Evolutionary conservation across 1,140 invertebrate species (phyloP).

Genomic region (Aporrectodea caliginosa): DNA sequence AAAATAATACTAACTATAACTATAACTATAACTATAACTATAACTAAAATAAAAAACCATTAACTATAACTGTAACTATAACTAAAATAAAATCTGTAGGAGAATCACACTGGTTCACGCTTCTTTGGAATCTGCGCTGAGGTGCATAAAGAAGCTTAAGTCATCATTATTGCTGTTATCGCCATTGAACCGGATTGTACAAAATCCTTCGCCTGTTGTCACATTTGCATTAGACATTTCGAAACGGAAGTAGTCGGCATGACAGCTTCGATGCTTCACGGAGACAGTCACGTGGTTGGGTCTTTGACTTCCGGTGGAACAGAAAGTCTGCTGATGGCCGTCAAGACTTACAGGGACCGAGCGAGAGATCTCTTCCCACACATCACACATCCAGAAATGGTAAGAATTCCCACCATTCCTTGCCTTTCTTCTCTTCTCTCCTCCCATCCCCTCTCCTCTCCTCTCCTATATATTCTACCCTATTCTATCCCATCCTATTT

Average conservation of each 20-base stretch:
- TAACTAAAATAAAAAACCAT: too few species aligned
- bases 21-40: too few species aligned
- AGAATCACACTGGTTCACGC: too few species aligned
- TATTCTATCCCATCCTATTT: too few species aligned
- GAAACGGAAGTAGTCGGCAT: constrained; percentile 94
- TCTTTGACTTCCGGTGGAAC: constrained; percentile 96
- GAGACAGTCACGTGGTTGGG: constrained; percentile 75
- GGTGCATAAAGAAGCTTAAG: too few species aligned
- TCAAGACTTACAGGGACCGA: constrained; percentile 73
- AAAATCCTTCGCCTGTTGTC: neutral
- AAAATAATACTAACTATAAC: too few species aligned
- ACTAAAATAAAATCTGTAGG: too few species aligned
- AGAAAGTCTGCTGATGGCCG: constrained; percentile 94
- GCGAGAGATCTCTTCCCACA: constrained; percentile 40
- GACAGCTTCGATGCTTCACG: constrained; percentile 78
- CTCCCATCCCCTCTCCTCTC: too few species aligned
- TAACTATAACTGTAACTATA: too few species aligned
- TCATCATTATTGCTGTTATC: too few species aligned
- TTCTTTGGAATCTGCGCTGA: too few species aligned
- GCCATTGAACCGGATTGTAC: neutral
- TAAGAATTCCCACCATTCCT: constrained; percentile 34
- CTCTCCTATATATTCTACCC: too few species aligned
- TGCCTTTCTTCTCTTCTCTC: neutral
- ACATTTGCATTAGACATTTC: constrained; percentile 40
- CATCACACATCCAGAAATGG: constrained; percentile 80